phyloP scores from a whole-genome alignment of 2,888 invertebrate species.

The Eledona agricola region DNA sequence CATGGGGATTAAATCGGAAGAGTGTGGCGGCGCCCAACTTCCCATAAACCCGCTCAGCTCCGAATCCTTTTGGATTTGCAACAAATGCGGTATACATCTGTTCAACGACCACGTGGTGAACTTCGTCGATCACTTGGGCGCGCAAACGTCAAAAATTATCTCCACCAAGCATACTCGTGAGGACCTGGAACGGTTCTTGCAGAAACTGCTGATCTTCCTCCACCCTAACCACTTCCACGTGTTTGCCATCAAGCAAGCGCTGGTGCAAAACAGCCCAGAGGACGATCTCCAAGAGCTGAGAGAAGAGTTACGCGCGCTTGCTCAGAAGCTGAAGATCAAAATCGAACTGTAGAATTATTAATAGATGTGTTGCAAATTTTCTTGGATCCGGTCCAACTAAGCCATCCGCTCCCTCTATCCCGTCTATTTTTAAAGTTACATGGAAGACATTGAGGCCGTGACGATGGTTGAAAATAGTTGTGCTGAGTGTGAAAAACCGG shows the following conservation, averaged over 20 bases:
- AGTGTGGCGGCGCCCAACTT: constrained; percentile 74
- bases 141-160: constrained; percentile 73
- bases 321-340: not conserved
- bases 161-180: constrained; percentile 66
- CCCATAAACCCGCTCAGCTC: constrained; percentile 72
- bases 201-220: constrained; percentile 69
- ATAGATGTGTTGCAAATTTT: constrained; percentile 4
- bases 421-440: constrained; percentile 23
- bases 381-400: constrained; percentile 22
- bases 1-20: constrained; percentile 65
- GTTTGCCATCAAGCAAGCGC: constrained; percentile 73
- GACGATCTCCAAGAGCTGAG: no score
- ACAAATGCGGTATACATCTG: constrained; percentile 70
- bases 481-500: constrained; percentile 66
- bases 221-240: constrained; percentile 75
- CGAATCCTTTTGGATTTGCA: constrained; percentile 71
- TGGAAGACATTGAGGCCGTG: not conserved
- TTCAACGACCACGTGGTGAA: constrained; percentile 71
- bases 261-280: constrained; percentile 71
- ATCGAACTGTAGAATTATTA: not conserved
- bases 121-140: constrained; percentile 73
- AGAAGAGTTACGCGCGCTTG: no score
- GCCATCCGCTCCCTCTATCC: constrained; percentile 4
- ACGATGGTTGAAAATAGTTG: constrained; percentile 58
- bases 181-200: constrained; percentile 71